Conservation (phyloP, 2,797 vertebrate species). For the Capromys pilorides region DNA sequence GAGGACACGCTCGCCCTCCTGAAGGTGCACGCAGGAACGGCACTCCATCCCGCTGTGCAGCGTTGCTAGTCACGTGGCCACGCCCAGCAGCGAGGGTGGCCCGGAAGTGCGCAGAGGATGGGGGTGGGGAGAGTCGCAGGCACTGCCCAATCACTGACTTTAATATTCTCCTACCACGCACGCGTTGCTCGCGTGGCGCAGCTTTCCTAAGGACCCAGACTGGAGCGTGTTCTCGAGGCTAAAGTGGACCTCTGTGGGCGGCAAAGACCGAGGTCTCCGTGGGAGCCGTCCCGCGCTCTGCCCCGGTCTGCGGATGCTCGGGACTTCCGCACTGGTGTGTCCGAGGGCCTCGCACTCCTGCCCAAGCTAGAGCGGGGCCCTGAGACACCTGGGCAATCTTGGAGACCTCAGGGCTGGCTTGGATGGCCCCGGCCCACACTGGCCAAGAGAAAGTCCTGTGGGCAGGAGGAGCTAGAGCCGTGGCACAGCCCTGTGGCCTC, state of each 20-base stretch:
- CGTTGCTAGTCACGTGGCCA: not conserved
- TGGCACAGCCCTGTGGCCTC: not conserved
- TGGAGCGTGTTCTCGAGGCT: not conserved
- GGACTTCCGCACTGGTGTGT: not conserved
- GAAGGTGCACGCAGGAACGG: not conserved
- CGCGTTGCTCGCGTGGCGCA: not conserved
- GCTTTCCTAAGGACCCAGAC: not conserved
- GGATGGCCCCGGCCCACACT: not conserved
- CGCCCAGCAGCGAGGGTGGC: not conserved
- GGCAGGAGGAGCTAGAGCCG: not conserved
- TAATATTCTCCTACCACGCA: no score
- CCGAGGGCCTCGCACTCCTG: not conserved
- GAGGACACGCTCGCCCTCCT: not conserved
- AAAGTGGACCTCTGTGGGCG: not conserved
- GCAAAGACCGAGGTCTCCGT: accelerated
- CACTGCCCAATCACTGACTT: not conserved
- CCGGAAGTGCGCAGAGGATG: not conserved
- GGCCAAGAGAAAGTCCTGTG: no score
- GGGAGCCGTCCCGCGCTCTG: no score
- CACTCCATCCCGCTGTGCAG: not conserved
- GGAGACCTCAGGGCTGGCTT: no score
- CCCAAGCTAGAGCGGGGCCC: not conserved
- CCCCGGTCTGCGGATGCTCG: not conserved
- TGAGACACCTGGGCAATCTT: no score
- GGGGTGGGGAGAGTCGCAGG: not conserved